Evolutionary conservation across 2,888 invertebrate genomes (phyloP).

Genomic region (Aquatica leii): DNA sequence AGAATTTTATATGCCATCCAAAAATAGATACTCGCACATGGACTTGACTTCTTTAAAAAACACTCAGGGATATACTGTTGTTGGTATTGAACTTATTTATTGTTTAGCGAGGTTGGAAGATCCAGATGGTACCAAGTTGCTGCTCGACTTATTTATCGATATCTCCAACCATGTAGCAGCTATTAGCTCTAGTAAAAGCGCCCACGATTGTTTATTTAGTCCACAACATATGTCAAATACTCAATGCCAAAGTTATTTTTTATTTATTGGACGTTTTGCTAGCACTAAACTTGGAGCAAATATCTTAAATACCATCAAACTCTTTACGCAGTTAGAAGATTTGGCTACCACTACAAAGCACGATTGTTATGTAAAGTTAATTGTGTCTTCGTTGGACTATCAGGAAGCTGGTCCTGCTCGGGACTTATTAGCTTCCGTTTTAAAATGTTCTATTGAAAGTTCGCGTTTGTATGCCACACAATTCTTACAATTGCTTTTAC

Average conservation of each 20-base stretch:
- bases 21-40: conserved; percentile 85
- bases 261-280: conserved; percentile 89
- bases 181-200: conserved; percentile 76
- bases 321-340: conserved; percentile 83
- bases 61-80: conserved; percentile 71
- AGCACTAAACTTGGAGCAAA: conserved; percentile 73
- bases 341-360: conserved; percentile 84
- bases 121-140: conserved; percentile 73
- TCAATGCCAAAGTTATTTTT: conserved; percentile 93
- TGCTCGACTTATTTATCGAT: conserved; percentile 83
- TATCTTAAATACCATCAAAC: conserved; percentile 76
- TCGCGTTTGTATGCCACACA: conserved; percentile 89
- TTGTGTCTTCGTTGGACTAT: conserved; percentile 92
- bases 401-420: conserved; percentile 76
- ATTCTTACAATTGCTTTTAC: conserved; percentile 85
- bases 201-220: conserved; percentile 87
- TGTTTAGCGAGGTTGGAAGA: conserved; percentile 69
- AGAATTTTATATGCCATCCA: conserved; percentile 87
- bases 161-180: conserved; percentile 78
- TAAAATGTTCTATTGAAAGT: conserved; percentile 66
- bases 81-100: conserved; percentile 78
- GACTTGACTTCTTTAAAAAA: conserved; percentile 71
- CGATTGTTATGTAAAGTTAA: conserved; percentile 92
- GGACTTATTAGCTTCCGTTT: conserved; percentile 67
- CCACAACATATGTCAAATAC: conserved; percentile 89